Evolutionary conservation across 1,140 invertebrate genomes (phyloP).

Genomic region (Physella acuta): DNA sequence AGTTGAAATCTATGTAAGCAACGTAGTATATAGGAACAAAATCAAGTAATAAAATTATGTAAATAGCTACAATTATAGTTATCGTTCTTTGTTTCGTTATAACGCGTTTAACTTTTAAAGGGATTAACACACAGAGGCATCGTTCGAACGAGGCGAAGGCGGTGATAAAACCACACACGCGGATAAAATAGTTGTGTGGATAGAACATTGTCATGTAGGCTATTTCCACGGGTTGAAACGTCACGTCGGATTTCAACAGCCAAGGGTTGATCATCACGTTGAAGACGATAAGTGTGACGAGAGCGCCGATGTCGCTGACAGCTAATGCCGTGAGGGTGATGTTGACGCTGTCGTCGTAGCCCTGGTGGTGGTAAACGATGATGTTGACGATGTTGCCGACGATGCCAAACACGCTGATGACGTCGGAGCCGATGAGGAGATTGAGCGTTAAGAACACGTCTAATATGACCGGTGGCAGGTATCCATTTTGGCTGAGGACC

Average conservation of each 20-base stretch:
- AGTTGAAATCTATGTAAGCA: not conserved
- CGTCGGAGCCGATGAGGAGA: not conserved
- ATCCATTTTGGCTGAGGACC: no score
- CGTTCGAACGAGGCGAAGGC: not conserved
- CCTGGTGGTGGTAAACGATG: constrained; percentile 10
- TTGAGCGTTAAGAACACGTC: not conserved
- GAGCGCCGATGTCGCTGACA: not conserved
- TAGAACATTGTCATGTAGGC: not conserved
- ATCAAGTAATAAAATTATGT: not conserved
- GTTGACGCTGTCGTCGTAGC: constrained; percentile 10
- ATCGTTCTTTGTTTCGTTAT: not conserved
- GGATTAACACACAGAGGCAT: constrained; percentile 3
- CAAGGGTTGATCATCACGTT: not conserved
- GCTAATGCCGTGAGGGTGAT: constrained; percentile 4
- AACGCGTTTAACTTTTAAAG: not conserved
- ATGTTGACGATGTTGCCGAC: constrained; percentile 21
- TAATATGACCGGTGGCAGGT: no score
- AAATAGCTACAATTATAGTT: not conserved
- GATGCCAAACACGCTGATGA: not conserved
- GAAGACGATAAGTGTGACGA: not conserved
- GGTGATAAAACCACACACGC: not conserved
- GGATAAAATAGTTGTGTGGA: not conserved
- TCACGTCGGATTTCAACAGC: not conserved
- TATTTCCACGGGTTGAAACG: not conserved
- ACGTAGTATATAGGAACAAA: not conserved